Conservation (phyloP, 2,888 invertebrate genomes). For the Autographa gamma region DNA sequence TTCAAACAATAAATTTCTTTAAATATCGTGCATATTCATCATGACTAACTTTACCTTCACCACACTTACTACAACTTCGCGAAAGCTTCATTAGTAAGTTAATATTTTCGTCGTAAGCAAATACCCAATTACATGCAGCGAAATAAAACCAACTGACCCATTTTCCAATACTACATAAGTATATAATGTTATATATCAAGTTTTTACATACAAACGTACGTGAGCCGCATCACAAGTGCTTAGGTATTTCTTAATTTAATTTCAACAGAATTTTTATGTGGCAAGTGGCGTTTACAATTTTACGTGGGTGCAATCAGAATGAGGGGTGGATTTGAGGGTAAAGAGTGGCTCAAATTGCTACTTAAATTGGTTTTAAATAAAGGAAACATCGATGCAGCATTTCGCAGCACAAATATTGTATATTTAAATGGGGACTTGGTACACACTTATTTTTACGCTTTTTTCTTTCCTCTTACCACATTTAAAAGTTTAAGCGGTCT, state of each 20-base stretch:
- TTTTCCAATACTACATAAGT: conserved; percentile 45
- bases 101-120: no score
- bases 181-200: conserved; percentile 65
- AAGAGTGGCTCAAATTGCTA: background rate
- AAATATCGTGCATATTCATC: no score
- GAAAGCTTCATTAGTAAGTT: no score
- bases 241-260: conserved; percentile 37
- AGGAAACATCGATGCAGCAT: background rate
- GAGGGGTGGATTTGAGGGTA: background rate
- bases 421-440: no score
- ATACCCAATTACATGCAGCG: conserved; percentile 56
- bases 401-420: no score
- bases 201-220: conserved; percentile 73
- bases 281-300: background rate
- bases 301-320: background rate
- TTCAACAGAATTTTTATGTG: conserved; percentile 10
- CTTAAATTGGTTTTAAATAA: background rate
- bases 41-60: no score
- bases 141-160: conserved; percentile 68
- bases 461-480: no score
- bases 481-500: no score
- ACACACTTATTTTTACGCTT: no score
- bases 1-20: no score
- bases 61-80: no score
- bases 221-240: conserved; percentile 55